Base-by-base conservation (phyloP, 2,113 vertebrate species). In the Shinisaurus crocodilurus region DNA sequence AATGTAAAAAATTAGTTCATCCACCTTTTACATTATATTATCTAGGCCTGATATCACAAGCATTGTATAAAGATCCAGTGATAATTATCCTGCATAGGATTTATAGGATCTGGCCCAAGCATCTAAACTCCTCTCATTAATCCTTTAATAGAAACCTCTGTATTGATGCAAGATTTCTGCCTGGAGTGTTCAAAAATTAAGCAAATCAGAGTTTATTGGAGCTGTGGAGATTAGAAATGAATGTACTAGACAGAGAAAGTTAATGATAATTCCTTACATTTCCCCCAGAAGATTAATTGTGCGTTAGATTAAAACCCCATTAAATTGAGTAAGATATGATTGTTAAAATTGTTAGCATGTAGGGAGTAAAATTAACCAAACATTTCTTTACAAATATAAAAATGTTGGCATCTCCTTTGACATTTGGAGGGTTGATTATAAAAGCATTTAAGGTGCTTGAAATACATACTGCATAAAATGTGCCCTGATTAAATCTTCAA, bases 231-330 rank as follows among this genome's bases (percentile, higher is more conserved):
- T 96, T 95, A 96, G 91, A 96, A 96, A 94, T 95, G 50, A 94
- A 88, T 95, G 93, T 92, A 96, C 90, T 80, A 97, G 90, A 83
- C 88, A 91, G 75, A 94, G 89, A 90, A 96, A 96, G 79, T 96
- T 96, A 94, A 94, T 96, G 95, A 93, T 96, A 95, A 96, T 97
- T 97, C 97, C 95, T 96, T 96, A 94, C 50, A 93, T 96, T 96
- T 95, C 92, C 90, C 90, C 90, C 91, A 93, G 94, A 94, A 97
- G 95, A 97, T 97, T 97, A 97, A 97, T 97, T 97, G 95, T 92
- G 96, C 93, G 89, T 96, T 95, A 96, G 95, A 97, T 97, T 97
- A 97, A 97, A 96, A 93, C 90, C 84, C 88, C 92, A 96, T 96
- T 97, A 96, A 95, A 97, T 96, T 97, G 95, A 96, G 94, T 95